Evolutionary conservation across 64 coral and sea anemone genomes (phyloP).

Genomic region (Hydrozoanthus tunicans): DNA sequence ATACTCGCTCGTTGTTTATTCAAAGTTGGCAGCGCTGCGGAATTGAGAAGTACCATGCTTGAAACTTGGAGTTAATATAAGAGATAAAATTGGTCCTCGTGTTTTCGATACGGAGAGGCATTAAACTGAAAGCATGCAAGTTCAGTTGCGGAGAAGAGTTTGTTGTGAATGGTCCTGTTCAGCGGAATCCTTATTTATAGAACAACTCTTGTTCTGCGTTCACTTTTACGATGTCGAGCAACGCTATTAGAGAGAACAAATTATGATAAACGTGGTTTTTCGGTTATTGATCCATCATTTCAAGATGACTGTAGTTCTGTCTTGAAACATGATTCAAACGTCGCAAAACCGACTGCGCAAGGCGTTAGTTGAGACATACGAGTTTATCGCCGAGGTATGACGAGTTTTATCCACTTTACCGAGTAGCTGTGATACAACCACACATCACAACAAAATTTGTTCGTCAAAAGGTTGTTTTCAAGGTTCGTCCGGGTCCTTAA

Average conservation of each 20-base stretch:
- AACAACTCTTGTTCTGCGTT: neutral
- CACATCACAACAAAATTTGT: neutral
- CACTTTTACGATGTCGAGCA: neutral
- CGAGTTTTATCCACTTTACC: neutral
- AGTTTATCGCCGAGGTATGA: constrained; percentile 39
- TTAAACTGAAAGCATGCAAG: too few relatives aligned
- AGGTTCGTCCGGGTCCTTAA: too few relatives aligned
- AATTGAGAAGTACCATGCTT: neutral
- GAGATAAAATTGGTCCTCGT: too few relatives aligned
- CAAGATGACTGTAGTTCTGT: too few relatives aligned
- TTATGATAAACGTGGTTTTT: neutral
- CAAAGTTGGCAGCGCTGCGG: neutral
- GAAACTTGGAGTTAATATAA: too few relatives aligned
- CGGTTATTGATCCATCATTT: neutral
- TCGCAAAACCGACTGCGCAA: neutral
- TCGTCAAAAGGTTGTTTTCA: neutral
- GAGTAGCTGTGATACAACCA: neutral
- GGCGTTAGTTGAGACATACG: constrained; percentile 14
- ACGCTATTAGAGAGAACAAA: neutral
- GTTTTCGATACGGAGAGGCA: too few relatives aligned
- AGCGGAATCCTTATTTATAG: neutral
- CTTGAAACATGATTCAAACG: neutral
- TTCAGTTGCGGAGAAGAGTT: too few relatives aligned
- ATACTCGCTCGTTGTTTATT: neutral
- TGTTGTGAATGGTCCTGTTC: too few relatives aligned